Percentiles rank a stretch among this genome's conserved stretches.
Evolutionary conservation across 2,888 invertebrate genomes (phyloP).

Genomic region (Ischnus inquisitorius): DNA sequence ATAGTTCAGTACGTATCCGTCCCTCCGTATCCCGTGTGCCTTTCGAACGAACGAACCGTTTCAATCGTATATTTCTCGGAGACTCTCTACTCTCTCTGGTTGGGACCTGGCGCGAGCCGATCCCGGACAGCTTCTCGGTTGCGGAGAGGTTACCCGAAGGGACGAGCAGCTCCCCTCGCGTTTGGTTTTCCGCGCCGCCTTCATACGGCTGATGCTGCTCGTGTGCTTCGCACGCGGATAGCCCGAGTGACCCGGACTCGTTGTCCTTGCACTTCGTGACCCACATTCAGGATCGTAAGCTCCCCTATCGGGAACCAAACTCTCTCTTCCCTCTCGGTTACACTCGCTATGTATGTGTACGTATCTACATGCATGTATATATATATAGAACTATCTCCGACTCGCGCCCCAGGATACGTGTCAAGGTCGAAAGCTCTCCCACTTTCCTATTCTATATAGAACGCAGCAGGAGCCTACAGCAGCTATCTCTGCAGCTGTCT

Average conservation of each 20-base stretch:
- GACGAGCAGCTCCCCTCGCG: neutral
- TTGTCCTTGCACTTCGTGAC: slow-evolving; percentile 83
- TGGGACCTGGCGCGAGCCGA: slow-evolving; percentile 14
- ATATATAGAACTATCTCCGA: slow-evolving; percentile 22
- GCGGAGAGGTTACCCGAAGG: neutral
- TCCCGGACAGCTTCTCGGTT: slow-evolving; percentile 35
- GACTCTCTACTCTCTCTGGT: neutral
- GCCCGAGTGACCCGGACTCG: slow-evolving; percentile 80
- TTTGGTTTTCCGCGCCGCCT: neutral
- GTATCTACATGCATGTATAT: neutral
- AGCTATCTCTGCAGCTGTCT: slow-evolving; percentile 36
- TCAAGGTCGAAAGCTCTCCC: slow-evolving; percentile 50
- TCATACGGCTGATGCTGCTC: slow-evolving; percentile 20
- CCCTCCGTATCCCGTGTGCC: neutral
- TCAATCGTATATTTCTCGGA: slow-evolving; percentile 24
- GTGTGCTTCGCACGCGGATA: slow-evolving; percentile 48
- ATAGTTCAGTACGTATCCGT: slow-evolving; percentile 14
- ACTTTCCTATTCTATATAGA: slow-evolving; percentile 18
- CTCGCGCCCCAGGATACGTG: slow-evolving; percentile 44
- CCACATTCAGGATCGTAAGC: slow-evolving; percentile 76
- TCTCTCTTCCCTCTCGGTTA: slow-evolving; percentile 19
- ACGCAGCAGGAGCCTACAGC: slow-evolving; percentile 24
- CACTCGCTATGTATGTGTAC: neutral
- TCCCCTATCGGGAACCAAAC: slow-evolving; percentile 51
- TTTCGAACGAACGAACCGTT: slow-evolving; percentile 3